Evolutionary conservation across 2,113 vertebrate genomes (phyloP), one percentile per base, ranked within the genome.

Genomic region (Melanotaenia duboulayi): DNA sequence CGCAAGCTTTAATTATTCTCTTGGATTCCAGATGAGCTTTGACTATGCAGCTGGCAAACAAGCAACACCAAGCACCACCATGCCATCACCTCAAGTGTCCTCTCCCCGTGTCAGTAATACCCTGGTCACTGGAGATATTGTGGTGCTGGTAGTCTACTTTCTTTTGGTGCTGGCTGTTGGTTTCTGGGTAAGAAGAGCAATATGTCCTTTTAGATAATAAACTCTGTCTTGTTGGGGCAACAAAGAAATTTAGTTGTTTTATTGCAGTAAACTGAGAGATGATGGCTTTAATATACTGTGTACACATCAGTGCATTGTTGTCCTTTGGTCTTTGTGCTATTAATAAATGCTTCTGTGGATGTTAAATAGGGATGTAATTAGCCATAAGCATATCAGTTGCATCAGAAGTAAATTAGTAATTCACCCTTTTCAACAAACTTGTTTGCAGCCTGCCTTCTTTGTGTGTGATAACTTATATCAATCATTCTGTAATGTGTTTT

Each of bases 151-250:
- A 0, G 8, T 84, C 50, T 90, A 90, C 80, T 90, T 90, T 35
- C 14, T 87, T 7, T 58, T 87, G 6, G 56, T 90, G 48, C 19
- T 90, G 37, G 83, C 76, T 69, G 88, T 90, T 66, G 85, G 88
- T 11, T 52, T 90, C 39, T 90, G 85, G 88, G 88, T 88, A 56
- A 95, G 95, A 74, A 13, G 7, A 19, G 9, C 17, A 1, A 37
- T 11, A 48, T 23, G 4, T 2, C 37, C 8, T 17, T 19, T 48
- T 19, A 19, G 19, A 19, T 48, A 17, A 46, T 4, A 48, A 48
- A 17, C 44, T 48, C 44, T 48, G 17, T 48, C 4, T n/a, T n/a
- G 17, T 48, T 7, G 16, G 6, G 32, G 32, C 4, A 1, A 5
- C 32, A 48, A n/a, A 4, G 2, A 22, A 22, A 22, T 4, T 5